Percentiles rank a stretch among this genome's conserved stretches.
Evolutionary conservation across 2,797 vertebrate species (phyloP).

Genomic region (Cuculus canorus): DNA sequence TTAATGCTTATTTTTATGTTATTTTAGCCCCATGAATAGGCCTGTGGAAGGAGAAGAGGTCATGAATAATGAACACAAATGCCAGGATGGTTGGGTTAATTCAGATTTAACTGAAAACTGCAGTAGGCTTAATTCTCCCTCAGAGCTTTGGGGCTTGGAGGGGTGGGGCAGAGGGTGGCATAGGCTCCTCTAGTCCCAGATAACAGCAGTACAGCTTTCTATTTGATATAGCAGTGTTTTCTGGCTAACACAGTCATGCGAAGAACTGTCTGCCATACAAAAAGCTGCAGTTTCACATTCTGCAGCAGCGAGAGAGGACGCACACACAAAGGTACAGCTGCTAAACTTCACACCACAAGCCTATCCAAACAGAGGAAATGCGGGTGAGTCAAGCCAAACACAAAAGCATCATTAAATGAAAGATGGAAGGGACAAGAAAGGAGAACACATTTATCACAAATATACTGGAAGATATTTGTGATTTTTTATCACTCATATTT

Average conservation of each 20-base stretch:
- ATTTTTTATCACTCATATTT: neutral
- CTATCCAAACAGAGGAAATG: neutral
- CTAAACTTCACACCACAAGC: constrained; percentile 42
- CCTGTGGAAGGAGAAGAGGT: neutral
- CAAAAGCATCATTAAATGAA: neutral
- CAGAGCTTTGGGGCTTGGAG: neutral
- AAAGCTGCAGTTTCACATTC: constrained; percentile 22
- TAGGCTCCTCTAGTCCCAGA: neutral
- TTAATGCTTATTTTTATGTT: neutral
- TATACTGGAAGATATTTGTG: neutral
- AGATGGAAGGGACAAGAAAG: neutral
- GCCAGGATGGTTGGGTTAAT: neutral
- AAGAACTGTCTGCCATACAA: constrained; percentile 4
- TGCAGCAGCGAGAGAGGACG: constrained; percentile 28
- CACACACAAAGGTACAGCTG: constrained; percentile 21
- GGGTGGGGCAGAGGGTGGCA: neutral
- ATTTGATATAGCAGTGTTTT: neutral
- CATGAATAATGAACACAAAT: neutral
- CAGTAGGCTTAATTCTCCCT: neutral
- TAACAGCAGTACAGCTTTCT: neutral
- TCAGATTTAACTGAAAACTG: neutral
- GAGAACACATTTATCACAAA: neutral
- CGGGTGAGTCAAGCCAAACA: constrained; percentile 4
- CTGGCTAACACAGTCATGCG: neutral
- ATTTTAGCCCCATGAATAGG: neutral